Base-by-base conservation (phyloP, 2,888 invertebrate species). In the Endomychus coccineus region DNA sequence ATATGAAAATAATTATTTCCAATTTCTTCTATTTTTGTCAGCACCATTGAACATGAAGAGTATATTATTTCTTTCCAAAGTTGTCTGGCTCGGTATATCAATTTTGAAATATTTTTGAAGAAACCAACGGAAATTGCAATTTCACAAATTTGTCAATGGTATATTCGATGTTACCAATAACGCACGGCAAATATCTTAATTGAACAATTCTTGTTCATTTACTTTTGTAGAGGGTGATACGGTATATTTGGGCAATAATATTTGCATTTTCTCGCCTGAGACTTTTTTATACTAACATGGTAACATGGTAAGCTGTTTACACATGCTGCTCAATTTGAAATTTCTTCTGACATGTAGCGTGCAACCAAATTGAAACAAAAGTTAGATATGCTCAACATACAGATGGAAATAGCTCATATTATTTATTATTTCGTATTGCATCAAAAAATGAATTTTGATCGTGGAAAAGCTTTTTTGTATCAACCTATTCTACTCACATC, bases 81-180 rank as follows among this genome's bases (percentile, higher is more conserved):
- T 19, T 19, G 21, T 19, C n/a, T 19, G 6, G n/a, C 21, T n/a
- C n/a, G 21, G 21, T 6, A 19, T 19, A 19, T 19, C n/a, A 19
- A 19, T 7, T 19, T n/a, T 19, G 21, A 6, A 19, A 19, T 19
- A 19, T n/a, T 19, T 19, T n/a, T 19, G 21, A n/a, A 19, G 21
- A n/a, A 19, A 19, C 6, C 6, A 19, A 19, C 6, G 6, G 21
- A 19, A 19, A n/a, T 19, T 19, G 6, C n/a, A 6, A n/a, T 19
- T 19, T 6, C 21, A n/a, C n/a, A n/a, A n/a, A n/a, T 19, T 19
- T 19, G n/a, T 7, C n/a, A 19, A 19, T 19, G 21, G 21, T 7
- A 19, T 19, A n/a, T 19, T 7, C n/a, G 21, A 19, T n/a, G 21
- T 19, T n/a, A 19, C n/a, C 21, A 19, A n/a, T 19, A n/a, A n/a